Evolutionary conservation across 2,113 vertebrate species (phyloP), one percentile per base, ranked within the genome.

Genomic region (Cardinalis cardinalis): DNA sequence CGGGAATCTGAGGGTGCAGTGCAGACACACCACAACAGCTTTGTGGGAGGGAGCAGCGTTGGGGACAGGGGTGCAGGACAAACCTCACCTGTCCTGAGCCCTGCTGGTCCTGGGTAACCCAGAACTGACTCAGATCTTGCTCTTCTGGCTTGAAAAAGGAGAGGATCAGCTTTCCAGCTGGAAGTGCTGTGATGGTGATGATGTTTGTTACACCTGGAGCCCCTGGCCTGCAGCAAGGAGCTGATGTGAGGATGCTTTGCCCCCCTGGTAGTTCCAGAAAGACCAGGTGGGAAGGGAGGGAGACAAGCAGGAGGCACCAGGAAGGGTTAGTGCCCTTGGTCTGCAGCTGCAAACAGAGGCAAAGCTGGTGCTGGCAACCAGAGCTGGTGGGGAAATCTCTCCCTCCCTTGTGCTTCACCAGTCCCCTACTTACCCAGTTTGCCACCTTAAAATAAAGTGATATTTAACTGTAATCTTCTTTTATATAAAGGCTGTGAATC

Each of bases 351-450:
- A 31, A 41, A 31, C 1, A 1, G 34, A 89, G 41, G 61, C 44
- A 74, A 31, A 63, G 48, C 0, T 23, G 32, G 9, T 6, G 29
- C 43, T 49, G 38, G 46, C 34, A 84, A 7, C 19, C 40, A 72
- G 32, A 32, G 6, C 38, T 77, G 48, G 6, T 9, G 61, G 17
- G 18, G 52, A 23, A 31, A 13, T 68, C 44, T 32, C 40, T 64
- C 46, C 48, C 11, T 55, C 18, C 15, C 46, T 44, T 19, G 25
- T 36, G 40, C 18, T 73, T 25, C 55, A 19, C 25, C 14, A 4
- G 32, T 21, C 6, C 18, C 15, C 46, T 12, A 2, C 46, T 13
- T 13, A n/a, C 0, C 26, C 64, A 24, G 6, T 44, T 28, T 53
- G 23, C 38, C 56, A 40, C 7, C 0, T 9, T 43, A 63, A 74